These are phyloP conservation scores for Sinocyclocheilus maitianheensis DNA, from an alignment of 2,113 vertebrate species.

Conservation along the genomic window DNA sequence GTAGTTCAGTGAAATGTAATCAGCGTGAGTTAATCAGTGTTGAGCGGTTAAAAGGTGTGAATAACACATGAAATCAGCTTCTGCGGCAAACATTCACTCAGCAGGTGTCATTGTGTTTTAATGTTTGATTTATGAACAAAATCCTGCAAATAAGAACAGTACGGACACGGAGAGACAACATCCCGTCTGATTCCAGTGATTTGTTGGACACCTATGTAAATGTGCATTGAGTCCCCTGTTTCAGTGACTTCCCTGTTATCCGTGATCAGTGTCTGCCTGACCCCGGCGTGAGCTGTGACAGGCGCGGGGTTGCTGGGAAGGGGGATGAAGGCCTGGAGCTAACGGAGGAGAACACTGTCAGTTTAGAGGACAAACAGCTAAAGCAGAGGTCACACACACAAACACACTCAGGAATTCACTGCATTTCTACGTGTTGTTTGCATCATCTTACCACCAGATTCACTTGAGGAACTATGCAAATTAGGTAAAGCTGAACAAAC, in stretches of 20 bases:
- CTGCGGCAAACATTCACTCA: not conserved
- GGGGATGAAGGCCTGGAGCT: constrained; percentile 62
- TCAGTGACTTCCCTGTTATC: constrained; percentile 62
- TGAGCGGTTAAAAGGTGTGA: constrained; percentile 58
- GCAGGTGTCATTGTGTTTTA: not conserved
- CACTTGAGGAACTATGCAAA: not conserved
- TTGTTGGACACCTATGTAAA: constrained; percentile 54
- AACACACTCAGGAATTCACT: constrained; percentile 38
- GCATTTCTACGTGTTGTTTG: not conserved
- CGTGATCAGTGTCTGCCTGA: constrained; percentile 66
- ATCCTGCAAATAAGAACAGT: not conserved
- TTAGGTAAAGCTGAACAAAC: not conserved
- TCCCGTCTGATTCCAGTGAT: not conserved
- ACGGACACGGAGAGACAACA: not conserved
- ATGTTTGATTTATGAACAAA: not conserved
- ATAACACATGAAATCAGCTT: not conserved
- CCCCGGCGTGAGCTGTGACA: constrained; percentile 69
- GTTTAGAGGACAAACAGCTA: constrained; percentile 67
- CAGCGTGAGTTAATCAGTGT: constrained; percentile 45
- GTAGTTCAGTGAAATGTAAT: constrained; percentile 65
- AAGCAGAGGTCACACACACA: constrained; percentile 80
- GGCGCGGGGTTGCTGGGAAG: constrained; percentile 55
- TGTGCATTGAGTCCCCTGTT: constrained; percentile 69
- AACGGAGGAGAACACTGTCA: constrained; percentile 66
- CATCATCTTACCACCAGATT: not conserved